phyloP scores from a whole-genome alignment of 2,888 invertebrate species.

The Caenorhabditis japonica region DNA sequence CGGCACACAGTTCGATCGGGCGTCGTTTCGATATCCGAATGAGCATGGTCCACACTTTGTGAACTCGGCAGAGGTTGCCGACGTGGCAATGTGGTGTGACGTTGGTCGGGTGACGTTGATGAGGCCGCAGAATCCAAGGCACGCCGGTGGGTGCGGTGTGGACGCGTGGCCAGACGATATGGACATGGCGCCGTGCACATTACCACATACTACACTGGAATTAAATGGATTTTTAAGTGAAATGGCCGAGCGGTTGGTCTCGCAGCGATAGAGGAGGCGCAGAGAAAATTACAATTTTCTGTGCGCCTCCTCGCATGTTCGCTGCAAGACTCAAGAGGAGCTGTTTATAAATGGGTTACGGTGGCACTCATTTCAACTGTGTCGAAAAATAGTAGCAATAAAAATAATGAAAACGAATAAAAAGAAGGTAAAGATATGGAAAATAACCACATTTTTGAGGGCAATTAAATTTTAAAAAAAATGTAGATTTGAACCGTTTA shows the following conservation, averaged over 20 bases:
- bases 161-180: conserved; percentile 46
- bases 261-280: too few relatives aligned
- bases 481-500: conserved; percentile 11
- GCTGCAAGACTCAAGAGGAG: too few relatives aligned
- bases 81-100: conserved; percentile 12
- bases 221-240: not conserved
- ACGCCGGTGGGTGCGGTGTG: conserved; percentile 29
- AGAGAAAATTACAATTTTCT: too few relatives aligned
- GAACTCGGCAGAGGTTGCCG: conserved; percentile 6
- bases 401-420: not conserved
- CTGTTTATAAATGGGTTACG: too few relatives aligned
- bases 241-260: too few relatives aligned
- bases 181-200: conserved; percentile 49
- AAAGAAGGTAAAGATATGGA: not conserved
- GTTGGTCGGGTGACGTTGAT: conserved; percentile 20
- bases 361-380: too few relatives aligned
- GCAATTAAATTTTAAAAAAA: conserved; percentile 1
- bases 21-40: conserved; percentile 63
- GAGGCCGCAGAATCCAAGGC: conserved; percentile 63
- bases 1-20: conserved; percentile 53
- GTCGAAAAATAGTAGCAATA: not conserved
- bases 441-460: not conserved
- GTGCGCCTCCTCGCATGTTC: too few relatives aligned
- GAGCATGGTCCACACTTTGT: conserved; percentile 62
- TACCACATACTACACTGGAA: conserved; percentile 51